These are phyloP conservation scores for Stigmatopora nigra DNA, from an alignment of 2,113 vertebrate species.

Conservation along the genomic window DNA sequence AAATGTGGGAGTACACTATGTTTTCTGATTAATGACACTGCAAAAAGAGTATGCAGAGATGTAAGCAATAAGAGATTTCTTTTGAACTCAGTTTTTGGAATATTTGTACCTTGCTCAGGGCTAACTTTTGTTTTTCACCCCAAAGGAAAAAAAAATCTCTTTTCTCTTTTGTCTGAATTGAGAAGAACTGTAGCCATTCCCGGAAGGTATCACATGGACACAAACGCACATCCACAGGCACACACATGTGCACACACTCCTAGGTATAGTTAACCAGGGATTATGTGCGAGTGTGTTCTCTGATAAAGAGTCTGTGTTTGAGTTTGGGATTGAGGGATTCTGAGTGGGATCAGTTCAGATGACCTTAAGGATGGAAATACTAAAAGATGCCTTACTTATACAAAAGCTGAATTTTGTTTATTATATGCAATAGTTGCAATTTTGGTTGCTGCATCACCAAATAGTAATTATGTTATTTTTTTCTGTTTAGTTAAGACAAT, in stretches of 20 bases:
- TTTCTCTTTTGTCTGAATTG: not conserved
- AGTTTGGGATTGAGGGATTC: constrained; percentile 52
- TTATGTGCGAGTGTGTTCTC: constrained; percentile 55
- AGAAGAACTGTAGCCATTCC: constrained; percentile 1
- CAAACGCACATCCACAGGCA: constrained; percentile 9
- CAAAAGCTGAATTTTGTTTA: not conserved
- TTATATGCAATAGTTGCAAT: not conserved
- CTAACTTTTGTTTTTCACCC: not conserved
- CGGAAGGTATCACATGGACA: constrained; percentile 1
- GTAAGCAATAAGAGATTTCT: too few relatives aligned
- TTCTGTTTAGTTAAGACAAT: not conserved
- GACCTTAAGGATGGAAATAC: constrained; percentile 16
- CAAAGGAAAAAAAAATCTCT: too few relatives aligned
- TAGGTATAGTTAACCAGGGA: constrained; percentile 47
- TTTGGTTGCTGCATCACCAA: not conserved
- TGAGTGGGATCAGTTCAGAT: constrained; percentile 49
- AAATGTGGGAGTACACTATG: too few relatives aligned
- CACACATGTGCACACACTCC: constrained; percentile 10
- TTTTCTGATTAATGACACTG: too few relatives aligned
- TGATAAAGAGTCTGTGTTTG: constrained; percentile 66
- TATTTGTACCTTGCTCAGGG: not conserved
- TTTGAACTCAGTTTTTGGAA: too few relatives aligned
- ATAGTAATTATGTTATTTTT: not conserved
- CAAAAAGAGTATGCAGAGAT: too few relatives aligned
- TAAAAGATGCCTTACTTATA: not conserved